Evolutionary conservation across 2,797 vertebrate genomes (phyloP), one percentile per base, ranked within the genome.

Genomic region (Channallabes apus): DNA sequence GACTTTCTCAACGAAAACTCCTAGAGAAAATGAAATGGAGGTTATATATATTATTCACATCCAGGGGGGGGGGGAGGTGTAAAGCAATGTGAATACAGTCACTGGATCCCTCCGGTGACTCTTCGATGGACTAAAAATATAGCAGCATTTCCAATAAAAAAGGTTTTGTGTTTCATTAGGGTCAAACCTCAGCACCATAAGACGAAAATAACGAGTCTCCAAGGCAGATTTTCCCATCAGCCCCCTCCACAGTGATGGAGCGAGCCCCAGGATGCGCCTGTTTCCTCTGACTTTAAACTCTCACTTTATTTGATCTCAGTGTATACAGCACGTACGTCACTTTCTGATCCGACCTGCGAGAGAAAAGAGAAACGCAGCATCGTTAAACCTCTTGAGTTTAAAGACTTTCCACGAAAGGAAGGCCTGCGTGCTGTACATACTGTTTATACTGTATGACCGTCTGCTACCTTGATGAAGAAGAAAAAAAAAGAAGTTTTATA

Each of bases 201-300:
- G 62, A 82, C 65, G 14, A 78, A 86, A 86, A 82, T 86, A 82
- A 82, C 84, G 41, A 38, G 80, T 59, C 35, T 29, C 85, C 8
- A 32, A 61, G 80, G 71, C 62, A 86, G 80, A 61, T 78, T 61
- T 78, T 51, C 84, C 61, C 59, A 56, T 58, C 6, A 14, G 61
- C 29, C 56, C 75, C 5, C 29, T 20, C 20, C 6, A 17, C 58
- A 46, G 29, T 20, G 78, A 54, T 51, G 46, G 1, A 20, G 18
- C 61, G 83, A 79, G n/a, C 35, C n/a, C 20, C 27, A 69, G 54
- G 32, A 61, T 18, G 64, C 71, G 41, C 61, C 32, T 59, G 3
- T 81, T 75, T 65, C 84, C 68, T 73, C 67, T 22, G 9, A 41
- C 62, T 73, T 67, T 82, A 46, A 79, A 82, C 71, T 17, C 32